Evolutionary conservation across 2,888 invertebrate genomes (phyloP).

Genomic region (Pyrrhia umbra): DNA sequence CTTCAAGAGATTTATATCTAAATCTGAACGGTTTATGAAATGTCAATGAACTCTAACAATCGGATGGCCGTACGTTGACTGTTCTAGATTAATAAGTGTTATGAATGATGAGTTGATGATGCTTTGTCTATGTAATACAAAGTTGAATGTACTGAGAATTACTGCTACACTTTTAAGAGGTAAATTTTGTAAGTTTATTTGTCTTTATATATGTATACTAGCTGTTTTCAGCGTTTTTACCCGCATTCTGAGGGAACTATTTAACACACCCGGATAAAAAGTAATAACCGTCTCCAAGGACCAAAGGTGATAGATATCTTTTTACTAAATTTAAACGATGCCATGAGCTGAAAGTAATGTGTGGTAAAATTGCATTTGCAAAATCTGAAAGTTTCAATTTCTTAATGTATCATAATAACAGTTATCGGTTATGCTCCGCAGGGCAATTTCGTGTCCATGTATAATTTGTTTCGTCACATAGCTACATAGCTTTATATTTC

Average conservation of each 20-base stretch:
- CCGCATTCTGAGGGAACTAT: too few species aligned
- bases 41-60: constrained; percentile 43
- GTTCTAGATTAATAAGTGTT: constrained; percentile 12
- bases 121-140: neutral
- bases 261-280: too few species aligned
- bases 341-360: too few species aligned
- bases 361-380: neutral
- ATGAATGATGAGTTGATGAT: neutral
- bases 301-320: too few species aligned
- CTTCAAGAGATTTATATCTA: constrained; percentile 17
- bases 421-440: neutral
- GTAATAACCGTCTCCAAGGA: too few species aligned
- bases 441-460: neutral
- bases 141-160: neutral
- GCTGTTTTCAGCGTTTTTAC: too few species aligned
- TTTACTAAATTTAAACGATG: too few species aligned
- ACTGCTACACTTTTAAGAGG: neutral
- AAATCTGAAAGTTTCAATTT: neutral
- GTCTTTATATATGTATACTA: too few species aligned
- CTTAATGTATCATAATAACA: neutral
- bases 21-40: constrained; percentile 32
- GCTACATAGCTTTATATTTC: neutral
- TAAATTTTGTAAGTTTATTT: neutral
- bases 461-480: neutral
- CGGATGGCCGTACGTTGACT: constrained; percentile 24